Evolutionary conservation across 2,797 vertebrate genomes (phyloP).

Genomic region (Acanthiza pusilla): DNA sequence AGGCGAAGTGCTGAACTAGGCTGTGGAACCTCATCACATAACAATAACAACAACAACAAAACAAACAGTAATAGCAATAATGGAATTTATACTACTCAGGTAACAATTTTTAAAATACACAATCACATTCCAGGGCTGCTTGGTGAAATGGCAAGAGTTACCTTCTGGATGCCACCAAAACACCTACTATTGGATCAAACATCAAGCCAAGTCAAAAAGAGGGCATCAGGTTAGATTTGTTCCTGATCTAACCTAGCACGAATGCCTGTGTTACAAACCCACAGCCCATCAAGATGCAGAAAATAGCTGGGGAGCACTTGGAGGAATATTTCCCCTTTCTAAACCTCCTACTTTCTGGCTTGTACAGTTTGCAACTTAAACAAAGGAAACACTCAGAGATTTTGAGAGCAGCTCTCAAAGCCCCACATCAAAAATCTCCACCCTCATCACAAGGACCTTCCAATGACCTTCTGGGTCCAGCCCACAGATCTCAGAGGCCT

Average conservation of each 20-base stretch:
- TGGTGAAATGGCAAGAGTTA: not conserved
- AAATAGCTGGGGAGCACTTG: not conserved
- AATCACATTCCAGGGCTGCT: not conserved
- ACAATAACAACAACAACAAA: not conserved
- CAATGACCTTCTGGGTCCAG: not conserved
- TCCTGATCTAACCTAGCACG: not conserved
- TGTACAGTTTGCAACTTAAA: not conserved
- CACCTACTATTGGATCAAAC: not conserved
- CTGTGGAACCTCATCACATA: not conserved
- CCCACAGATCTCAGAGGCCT: not conserved
- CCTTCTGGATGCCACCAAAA: not conserved
- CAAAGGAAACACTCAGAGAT: not conserved
- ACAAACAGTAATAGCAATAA: not conserved
- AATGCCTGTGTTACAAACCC: not conserved
- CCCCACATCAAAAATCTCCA: not conserved
- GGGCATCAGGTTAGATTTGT: not conserved
- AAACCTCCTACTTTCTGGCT: not conserved
- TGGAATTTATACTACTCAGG: not conserved
- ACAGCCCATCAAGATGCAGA: not conserved
- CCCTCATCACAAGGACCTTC: not conserved
- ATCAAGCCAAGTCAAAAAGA: not conserved
- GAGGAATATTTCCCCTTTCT: not conserved
- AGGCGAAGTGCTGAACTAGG: not conserved
- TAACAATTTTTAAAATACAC: not conserved
- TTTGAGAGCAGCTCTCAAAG: not conserved